Evolutionary conservation across 2,797 vertebrate species (phyloP), one percentile per base, ranked within the genome.

Genomic region (Lophius americanus): DNA sequence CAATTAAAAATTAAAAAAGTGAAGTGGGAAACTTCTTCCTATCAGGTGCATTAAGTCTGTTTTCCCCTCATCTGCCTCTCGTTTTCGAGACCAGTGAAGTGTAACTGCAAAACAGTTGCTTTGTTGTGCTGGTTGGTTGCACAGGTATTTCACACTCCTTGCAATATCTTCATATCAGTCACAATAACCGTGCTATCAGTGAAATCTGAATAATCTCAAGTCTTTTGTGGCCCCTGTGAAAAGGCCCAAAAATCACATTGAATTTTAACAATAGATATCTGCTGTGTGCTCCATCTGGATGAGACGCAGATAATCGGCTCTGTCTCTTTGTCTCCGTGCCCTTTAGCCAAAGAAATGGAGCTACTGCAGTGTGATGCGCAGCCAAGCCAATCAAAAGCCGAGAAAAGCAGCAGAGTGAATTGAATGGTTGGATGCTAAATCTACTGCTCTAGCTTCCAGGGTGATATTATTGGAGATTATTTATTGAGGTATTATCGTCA

Each of bases 231-330:
- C 76, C 80, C 65, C 81, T 33, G 68, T 88, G 84, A 90, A 88
- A 89, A 82, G 75, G 72, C 70, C 68, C 75, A 68, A 71, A 46
- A 79, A 57, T 87, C 78, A 78, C 83, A 81, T 38, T 69, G 79
- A 85, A 51, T 68, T 79, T 44, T 5, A 39, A 87, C 83, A 88
- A 88, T 84, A 51, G 70, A 50, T 41, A 52, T 76, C 77, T 77
- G 78, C 75, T 55, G 64, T 53, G 70, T 36, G 74, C 75, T 66
- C 83, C 81, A 82, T 78, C 70, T 64, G 82, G 86, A 82, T 79
- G 85, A 88, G 85, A 79, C 78, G 13, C 78, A 76, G 84, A 88
- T 88, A 85, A 88, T 88, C 78, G 75, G 74, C 88, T 88, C 81
- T 78, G 61, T 52, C 78, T 85, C 81, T 87, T 90, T 89, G 86